Evolutionary conservation across 2,888 invertebrate genomes (phyloP).

Genomic region (Conus canariensis): DNA sequence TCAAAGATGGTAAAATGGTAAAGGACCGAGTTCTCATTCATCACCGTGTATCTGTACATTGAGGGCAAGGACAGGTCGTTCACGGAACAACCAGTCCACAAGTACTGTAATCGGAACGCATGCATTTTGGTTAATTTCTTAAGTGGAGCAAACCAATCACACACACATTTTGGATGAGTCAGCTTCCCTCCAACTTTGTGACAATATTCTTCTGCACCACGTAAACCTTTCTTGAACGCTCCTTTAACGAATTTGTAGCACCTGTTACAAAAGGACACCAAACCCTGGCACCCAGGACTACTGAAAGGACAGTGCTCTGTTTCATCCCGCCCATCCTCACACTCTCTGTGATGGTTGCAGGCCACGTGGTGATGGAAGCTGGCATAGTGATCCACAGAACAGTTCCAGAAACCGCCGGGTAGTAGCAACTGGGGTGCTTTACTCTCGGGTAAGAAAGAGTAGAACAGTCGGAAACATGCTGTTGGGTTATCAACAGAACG

Average conservation of each 20-base stretch:
- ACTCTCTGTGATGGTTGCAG: neutral
- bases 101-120: too few species aligned
- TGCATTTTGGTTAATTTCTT: neutral
- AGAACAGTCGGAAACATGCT: neutral
- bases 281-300: neutral
- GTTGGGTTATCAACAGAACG: neutral
- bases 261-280: neutral
- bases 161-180: neutral
- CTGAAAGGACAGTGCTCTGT: neutral
- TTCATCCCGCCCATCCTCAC: slow-evolving; percentile 5
- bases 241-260: too few species aligned
- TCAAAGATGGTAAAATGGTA: neutral
- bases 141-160: neutral
- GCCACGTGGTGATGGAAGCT: neutral
- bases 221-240: neutral
- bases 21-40: neutral
- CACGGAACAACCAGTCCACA: neutral
- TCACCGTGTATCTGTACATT: neutral
- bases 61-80: neutral
- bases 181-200: neutral
- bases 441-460: neutral
- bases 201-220: neutral
- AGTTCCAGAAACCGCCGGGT: neutral
- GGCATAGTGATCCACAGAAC: neutral
- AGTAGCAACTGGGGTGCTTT: neutral